Evolutionary conservation across 2,888 invertebrate species (phyloP), one percentile per base, ranked within the genome.

Genomic region (Invenusta paracnida): DNA sequence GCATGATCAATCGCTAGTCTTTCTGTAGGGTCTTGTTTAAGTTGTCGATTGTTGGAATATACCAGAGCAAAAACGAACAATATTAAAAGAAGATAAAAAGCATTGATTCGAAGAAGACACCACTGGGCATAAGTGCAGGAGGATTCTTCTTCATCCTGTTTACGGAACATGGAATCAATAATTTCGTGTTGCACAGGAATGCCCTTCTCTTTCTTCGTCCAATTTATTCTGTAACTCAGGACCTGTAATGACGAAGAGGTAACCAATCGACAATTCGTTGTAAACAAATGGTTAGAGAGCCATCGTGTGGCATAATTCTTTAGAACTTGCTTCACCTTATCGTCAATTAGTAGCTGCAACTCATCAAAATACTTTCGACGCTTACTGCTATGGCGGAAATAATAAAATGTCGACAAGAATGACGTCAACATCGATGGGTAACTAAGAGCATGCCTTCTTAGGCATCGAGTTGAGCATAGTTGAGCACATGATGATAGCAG

Each of bases 191-290:
- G 5, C 5, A 17, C 48, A 11, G 48, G 48, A 5, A 48, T n/a
- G n/a, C n/a, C n/a, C n/a, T n/a, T n/a, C n/a, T n/a, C 11, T 17
- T 48, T 48, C 48, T 48, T 48, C 48, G 5, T 48, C 48, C 5
- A 11, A 11, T 48, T 5, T 48, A 11, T 5, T 17, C 48, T 48
- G 5, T 48, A 48, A 48, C 17, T 48, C 5, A 11, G 2, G 29
- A 25, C 79, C 81, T 0, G 29, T 81, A 48, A 87, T 86, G 82
- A 2, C n/a, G 31, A n/a, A 79, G 79, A 11, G 79, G 79, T n/a
- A 11, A 2, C 79, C 79, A 79, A 79, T 79, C 79, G 2, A 79
- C 5, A 2, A 79, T 11, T 2, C 79, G 79, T n/a, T 79, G 79
- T 11, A 25, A n/a, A 79, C 79, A 79, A 79, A 27, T 79, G 2